Percentiles rank a stretch among this genome's conserved stretches.
phyloP scores from a whole-genome alignment of 2,113 vertebrate species.

The Rhipidura dahli region DNA sequence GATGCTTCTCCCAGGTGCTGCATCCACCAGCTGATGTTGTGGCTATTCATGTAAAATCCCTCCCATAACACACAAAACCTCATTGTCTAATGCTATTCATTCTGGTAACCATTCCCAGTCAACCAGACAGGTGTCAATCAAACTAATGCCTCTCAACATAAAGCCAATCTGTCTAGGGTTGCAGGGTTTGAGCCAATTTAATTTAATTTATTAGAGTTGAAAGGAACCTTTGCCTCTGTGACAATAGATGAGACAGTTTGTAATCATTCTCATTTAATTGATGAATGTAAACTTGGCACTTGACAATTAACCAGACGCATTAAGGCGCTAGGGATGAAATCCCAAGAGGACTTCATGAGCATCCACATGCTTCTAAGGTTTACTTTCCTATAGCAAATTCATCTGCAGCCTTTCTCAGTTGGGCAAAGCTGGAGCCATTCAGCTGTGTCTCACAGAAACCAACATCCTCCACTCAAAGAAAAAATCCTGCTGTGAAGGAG shows the following conservation, averaged over 20 bases:
- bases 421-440: background rate
- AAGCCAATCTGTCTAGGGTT: slow-evolving; percentile 28
- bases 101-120: background rate
- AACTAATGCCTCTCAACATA: slow-evolving; percentile 41
- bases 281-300: slow-evolving; percentile 51
- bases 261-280: slow-evolving; percentile 59
- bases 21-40: background rate
- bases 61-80: background rate
- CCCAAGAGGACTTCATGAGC: background rate
- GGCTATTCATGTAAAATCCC: background rate
- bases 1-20: background rate
- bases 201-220: slow-evolving; percentile 61
- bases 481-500: background rate
- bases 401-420: background rate
- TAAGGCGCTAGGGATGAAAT: slow-evolving; percentile 9
- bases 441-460: background rate
- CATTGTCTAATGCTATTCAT: background rate
- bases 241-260: slow-evolving; percentile 48
- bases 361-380: background rate
- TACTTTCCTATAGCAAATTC: background rate
- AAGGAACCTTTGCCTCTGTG: slow-evolving; percentile 53
- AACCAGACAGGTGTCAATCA: slow-evolving; percentile 53
- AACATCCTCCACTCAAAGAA: background rate
- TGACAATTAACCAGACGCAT: slow-evolving; percentile 34
- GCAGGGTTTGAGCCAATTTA: slow-evolving; percentile 53